Percentiles rank a stretch among this genome's conserved stretches.
Evolutionary conservation across 2,797 vertebrate species (phyloP).

Genomic region (Platyrinchus mystaceus): DNA sequence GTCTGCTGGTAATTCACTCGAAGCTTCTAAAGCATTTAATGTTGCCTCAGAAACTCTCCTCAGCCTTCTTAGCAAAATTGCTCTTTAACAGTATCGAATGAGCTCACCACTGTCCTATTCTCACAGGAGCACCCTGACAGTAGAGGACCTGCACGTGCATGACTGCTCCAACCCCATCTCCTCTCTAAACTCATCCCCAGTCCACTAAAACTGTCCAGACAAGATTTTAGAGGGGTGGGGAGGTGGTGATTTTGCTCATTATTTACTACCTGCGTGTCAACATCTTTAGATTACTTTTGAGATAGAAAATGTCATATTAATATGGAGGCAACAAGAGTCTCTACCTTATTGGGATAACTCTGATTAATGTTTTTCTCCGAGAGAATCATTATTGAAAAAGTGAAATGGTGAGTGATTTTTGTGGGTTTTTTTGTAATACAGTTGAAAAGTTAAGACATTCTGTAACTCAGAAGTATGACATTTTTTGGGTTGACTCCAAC

Average conservation of each 20-base stretch:
- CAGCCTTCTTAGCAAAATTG: not conserved
- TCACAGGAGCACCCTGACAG: not conserved
- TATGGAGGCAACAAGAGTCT: not conserved
- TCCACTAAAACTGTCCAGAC: not conserved
- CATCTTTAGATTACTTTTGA: not conserved
- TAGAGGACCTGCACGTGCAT: accelerated
- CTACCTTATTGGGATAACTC: not conserved
- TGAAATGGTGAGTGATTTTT: not conserved
- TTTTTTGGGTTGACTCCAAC: not conserved
- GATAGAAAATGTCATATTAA: not conserved
- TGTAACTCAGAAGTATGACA: not conserved
- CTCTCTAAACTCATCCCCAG: not conserved
- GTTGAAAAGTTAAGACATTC: not conserved
- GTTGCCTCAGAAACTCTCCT: not conserved
- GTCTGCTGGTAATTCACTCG: not conserved
- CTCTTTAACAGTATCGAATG: accelerated
- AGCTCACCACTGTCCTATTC: not conserved
- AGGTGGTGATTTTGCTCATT: not conserved
- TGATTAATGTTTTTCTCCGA: not conserved
- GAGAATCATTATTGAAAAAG: not conserved
- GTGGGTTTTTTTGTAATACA: not conserved
- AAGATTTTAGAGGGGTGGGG: not conserved
- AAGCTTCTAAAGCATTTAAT: not conserved
- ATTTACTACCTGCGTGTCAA: not conserved
- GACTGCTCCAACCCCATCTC: not conserved